Evolutionary conservation across 2,888 invertebrate species (phyloP).

Genomic region (Netelia melanura): DNA sequence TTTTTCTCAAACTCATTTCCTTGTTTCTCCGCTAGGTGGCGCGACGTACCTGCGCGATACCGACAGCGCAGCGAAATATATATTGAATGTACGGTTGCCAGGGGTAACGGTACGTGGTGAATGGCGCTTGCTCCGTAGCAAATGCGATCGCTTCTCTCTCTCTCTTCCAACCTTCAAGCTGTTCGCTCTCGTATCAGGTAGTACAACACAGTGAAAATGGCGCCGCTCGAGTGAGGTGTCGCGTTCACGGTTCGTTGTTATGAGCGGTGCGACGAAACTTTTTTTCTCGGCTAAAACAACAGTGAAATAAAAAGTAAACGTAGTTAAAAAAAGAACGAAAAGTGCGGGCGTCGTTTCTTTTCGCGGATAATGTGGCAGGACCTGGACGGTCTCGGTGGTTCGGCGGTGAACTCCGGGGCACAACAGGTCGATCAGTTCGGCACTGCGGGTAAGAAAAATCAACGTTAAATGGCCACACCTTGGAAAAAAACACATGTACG

Average conservation of each 20-base stretch:
- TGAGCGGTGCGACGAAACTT: slow-evolving; percentile 58
- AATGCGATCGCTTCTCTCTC: not conserved
- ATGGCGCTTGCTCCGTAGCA: slow-evolving; percentile 65
- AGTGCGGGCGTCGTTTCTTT: slow-evolving; percentile 29
- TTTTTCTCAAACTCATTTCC: not conserved
- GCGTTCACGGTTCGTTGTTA: slow-evolving; percentile 66
- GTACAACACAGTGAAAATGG: slow-evolving; percentile 80
- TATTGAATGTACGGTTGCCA: slow-evolving; percentile 67
- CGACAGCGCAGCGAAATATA: slow-evolving; percentile 42
- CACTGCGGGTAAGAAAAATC: slow-evolving; percentile 78
- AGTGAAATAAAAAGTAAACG: not conserved
- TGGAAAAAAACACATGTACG: slow-evolving; percentile 19
- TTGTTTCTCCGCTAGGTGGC: not conserved
- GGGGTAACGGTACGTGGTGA: slow-evolving; percentile 62
- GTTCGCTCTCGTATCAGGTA: slow-evolving; percentile 8
- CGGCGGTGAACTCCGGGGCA: slow-evolving; percentile 79
- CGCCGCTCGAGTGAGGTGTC: slow-evolving; percentile 80
- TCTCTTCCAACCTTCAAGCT: not conserved
- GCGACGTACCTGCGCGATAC: slow-evolving; percentile 7
- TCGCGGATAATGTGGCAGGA: slow-evolving; percentile 81
- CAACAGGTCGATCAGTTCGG: slow-evolving; percentile 83
- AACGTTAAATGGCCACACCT: slow-evolving; percentile 52
- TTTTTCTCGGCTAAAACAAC: not conserved
- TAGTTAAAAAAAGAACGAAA: not conserved
- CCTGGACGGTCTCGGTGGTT: slow-evolving; percentile 80